Evolutionary conservation across 2,113 vertebrate species (phyloP).

Genomic region (Pholis gunnellus): DNA sequence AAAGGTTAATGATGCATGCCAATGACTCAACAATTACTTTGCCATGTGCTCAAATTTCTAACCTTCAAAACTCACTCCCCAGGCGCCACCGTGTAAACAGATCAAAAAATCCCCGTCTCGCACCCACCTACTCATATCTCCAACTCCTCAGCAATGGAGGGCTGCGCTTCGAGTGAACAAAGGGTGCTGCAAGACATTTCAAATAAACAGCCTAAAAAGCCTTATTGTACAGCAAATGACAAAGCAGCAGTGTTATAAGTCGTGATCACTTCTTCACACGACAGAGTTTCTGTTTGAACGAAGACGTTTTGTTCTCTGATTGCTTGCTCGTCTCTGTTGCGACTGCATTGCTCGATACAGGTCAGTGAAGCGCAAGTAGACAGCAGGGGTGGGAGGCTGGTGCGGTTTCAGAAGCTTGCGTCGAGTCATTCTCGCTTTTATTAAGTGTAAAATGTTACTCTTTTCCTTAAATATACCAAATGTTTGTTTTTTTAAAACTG

Average conservation of each 20-base stretch:
- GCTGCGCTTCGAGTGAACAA: background rate
- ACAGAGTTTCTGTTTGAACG: slow-evolving; percentile 18
- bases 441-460: background rate
- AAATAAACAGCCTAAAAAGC: slow-evolving; percentile 19
- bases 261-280: background rate
- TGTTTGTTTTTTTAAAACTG: background rate
- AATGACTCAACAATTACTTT: slow-evolving; percentile 12
- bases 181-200: slow-evolving; percentile 19
- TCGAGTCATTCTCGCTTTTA: background rate
- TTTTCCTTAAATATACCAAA: background rate
- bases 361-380: slow-evolving; percentile 49
- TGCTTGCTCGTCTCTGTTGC: slow-evolving; percentile 17
- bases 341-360: slow-evolving; percentile 48
- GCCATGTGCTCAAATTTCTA: slow-evolving; percentile 3
- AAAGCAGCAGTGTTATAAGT: slow-evolving; percentile 14
- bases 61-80: slow-evolving; percentile 7
- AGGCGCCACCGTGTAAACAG: background rate
- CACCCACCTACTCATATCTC: slow-evolving; percentile 14
- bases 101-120: slow-evolving; percentile 20
- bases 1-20: slow-evolving; percentile 22
- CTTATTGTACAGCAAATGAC: slow-evolving; percentile 23
- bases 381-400: slow-evolving; percentile 33
- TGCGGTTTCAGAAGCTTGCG: slow-evolving; percentile 26
- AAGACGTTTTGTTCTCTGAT: slow-evolving; percentile 37
- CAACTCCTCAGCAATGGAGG: background rate